Conservation (phyloP, 2,888 invertebrate species). For the Ptychoptera albimana region DNA sequence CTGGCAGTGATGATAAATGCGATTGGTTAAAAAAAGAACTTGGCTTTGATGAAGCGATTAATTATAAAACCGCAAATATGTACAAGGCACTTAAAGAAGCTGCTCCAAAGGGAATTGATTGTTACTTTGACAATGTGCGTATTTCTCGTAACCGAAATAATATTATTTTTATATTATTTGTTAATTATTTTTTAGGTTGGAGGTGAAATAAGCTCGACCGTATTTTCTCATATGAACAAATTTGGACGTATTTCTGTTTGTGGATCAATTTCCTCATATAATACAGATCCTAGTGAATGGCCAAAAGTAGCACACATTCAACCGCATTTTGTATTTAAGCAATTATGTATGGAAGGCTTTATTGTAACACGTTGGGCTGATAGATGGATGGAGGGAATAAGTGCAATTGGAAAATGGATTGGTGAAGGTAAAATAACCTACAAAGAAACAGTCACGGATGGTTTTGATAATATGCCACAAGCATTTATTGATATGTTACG, state of each 20-base stretch:
- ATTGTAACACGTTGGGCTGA: slow-evolving; percentile 34
- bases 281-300: slow-evolving; percentile 24
- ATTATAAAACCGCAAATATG: slow-evolving; percentile 49
- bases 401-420: slow-evolving; percentile 46
- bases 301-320: slow-evolving; percentile 30
- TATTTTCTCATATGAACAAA: slow-evolving; percentile 43
- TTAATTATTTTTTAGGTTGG: slow-evolving; percentile 33
- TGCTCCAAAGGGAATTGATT: slow-evolving; percentile 56
- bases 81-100: slow-evolving; percentile 36
- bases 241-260: slow-evolving; percentile 46
- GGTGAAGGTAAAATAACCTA: slow-evolving; percentile 52
- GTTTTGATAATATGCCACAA: slow-evolving; percentile 57
- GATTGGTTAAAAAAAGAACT: slow-evolving; percentile 46
- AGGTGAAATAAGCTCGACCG: slow-evolving; percentile 38
- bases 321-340: slow-evolving; percentile 35
- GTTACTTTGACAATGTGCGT: slow-evolving; percentile 59
- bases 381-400: slow-evolving; percentile 45
- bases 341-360: slow-evolving; percentile 44
- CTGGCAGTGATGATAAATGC: slow-evolving; percentile 54
- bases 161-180: not conserved
- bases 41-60: slow-evolving; percentile 50
- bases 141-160: slow-evolving; percentile 13
- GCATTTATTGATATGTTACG: slow-evolving; percentile 46
- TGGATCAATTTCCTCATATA: slow-evolving; percentile 48
- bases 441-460: slow-evolving; percentile 50